A percentile compares a stretch with the other conserved stretches of the same genome.
Evolutionary conservation across 1,140 invertebrate species (phyloP).

Genomic region (Aricia agestis): DNA sequence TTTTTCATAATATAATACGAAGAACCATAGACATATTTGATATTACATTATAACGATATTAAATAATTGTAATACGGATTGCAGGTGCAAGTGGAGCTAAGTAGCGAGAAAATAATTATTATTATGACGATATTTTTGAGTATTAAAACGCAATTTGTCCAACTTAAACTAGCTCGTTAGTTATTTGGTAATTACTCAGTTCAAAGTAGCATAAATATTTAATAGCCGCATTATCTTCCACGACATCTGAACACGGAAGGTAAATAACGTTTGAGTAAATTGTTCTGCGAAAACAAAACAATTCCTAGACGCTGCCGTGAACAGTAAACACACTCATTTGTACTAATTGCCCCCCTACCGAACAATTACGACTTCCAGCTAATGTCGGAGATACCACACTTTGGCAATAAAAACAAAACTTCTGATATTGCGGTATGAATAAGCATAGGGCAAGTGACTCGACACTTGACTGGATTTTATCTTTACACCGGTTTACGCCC

Average conservation of each 20-base stretch:
- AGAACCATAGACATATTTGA: no score
- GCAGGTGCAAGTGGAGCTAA: no score
- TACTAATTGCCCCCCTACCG: conserved; percentile 1
- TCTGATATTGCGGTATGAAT: no score
- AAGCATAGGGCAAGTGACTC: no score
- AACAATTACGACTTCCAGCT: not conserved
- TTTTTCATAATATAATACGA: no score
- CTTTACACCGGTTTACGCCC: no score
- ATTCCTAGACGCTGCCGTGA: not conserved
- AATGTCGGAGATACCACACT: not conserved
- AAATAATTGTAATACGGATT: no score
- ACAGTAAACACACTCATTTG: conserved; percentile 10
- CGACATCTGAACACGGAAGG: not conserved
- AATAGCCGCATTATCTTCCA: not conserved
- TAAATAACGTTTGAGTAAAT: not conserved
- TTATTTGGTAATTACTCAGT: not conserved
- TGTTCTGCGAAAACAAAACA: not conserved
- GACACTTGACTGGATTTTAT: no score
- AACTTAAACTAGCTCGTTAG: not conserved
- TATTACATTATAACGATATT: no score
- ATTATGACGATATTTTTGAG: not conserved
- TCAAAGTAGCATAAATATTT: not conserved
- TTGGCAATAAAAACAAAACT: not conserved
- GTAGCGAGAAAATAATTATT: not conserved
- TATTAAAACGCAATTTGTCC: not conserved